Conservation (phyloP, 2,797 vertebrate genomes). For the Chrosomus eos region DNA sequence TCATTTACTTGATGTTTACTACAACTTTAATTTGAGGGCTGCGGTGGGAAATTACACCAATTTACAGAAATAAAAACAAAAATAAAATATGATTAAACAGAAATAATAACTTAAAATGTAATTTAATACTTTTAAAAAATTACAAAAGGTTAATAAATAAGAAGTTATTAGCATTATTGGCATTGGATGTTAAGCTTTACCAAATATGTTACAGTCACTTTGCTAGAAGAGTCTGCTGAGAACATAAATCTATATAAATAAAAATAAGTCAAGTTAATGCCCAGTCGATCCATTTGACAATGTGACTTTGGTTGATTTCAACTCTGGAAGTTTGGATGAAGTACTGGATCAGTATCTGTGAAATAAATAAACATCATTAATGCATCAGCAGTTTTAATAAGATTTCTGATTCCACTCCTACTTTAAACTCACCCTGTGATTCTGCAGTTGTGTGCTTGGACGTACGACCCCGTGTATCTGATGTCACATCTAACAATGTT, state of each 20-base stretch:
- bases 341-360: conserved; percentile 16
- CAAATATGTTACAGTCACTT: background rate
- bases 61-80: background rate
- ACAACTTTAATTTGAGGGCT: background rate
- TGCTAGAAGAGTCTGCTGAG: background rate
- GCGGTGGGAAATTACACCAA: background rate
- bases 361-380: background rate
- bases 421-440: conserved; percentile 73
- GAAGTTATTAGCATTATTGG: background rate
- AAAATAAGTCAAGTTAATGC: background rate
- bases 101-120: background rate
- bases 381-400: background rate
- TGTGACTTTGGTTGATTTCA: background rate
- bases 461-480: conserved; percentile 78
- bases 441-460: conserved; percentile 80
- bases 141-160: background rate
- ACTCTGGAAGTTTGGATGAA: background rate
- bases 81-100: background rate
- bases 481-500: conserved; percentile 82
- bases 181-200: background rate
- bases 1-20: background rate
- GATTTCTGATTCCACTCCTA: fast-evolving
- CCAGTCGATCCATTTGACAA: background rate
- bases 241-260: background rate
- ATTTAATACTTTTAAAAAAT: background rate